phyloP scores from a whole-genome alignment of 2,113 vertebrate genomes.

The Lasiurus cinereus region DNA sequence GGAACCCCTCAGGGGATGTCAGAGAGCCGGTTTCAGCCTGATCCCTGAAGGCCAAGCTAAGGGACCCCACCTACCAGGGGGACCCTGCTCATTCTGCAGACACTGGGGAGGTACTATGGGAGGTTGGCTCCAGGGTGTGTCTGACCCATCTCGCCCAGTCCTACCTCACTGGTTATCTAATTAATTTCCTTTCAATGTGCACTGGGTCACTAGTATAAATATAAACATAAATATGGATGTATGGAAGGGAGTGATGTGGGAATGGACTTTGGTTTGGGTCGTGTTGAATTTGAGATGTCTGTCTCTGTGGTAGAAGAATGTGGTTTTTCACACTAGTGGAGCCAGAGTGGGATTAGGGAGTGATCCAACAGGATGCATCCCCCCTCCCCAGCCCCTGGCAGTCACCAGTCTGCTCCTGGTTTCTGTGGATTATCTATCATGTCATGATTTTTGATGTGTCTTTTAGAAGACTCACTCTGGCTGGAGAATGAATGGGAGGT shows the following conservation, averaged over 20 bases:
- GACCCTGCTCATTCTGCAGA: too few relatives aligned
- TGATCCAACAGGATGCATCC: neutral
- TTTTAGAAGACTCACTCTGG: neutral
- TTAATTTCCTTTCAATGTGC: too few relatives aligned
- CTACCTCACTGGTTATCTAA: too few relatives aligned
- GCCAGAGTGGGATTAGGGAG: neutral
- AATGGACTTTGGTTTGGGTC: conserved; percentile 14
- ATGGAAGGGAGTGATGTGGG: neutral
- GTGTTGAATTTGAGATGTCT: neutral
- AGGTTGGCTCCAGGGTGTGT: too few relatives aligned
- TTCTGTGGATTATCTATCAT: neutral
- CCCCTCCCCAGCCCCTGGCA: accelerated
- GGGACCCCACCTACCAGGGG: too few relatives aligned
- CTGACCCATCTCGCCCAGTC: too few relatives aligned
- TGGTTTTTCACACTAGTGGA: neutral
- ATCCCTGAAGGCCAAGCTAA: too few relatives aligned
- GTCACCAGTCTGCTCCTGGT: neutral
- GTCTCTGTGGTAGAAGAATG: neutral
- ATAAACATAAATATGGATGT: too few relatives aligned
- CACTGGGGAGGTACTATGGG: too few relatives aligned
- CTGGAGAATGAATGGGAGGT: neutral
- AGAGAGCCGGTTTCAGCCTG: too few relatives aligned
- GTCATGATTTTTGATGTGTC: neutral
- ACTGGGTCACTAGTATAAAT: too few relatives aligned
- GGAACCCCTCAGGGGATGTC: too few relatives aligned